Base-by-base conservation (phyloP, 2,113 vertebrate genomes). In the Plotosus lineatus region DNA sequence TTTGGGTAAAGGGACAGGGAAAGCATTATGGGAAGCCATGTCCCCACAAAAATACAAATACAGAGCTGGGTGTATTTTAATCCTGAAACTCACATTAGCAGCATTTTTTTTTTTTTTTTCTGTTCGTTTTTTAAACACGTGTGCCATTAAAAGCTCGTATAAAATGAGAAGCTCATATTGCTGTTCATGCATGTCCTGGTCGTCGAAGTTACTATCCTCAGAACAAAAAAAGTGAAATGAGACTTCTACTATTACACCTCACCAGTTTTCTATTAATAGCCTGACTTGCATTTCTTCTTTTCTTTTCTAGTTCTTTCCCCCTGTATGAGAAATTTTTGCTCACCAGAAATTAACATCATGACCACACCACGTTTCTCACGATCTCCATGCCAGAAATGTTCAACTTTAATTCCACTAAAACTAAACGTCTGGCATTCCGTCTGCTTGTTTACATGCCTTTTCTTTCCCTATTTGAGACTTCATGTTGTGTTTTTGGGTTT, bases 181-280 rank as follows among this genome's bases (percentile, higher is more conserved):
- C 55, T 82, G 73, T 48, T 80, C 36, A 56, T 72, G 75, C 69
- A 56, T 78, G 36, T 68, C 51, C 55, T 74, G 63, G 75, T 80
- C 78, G 82, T 86, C 85, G 82, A 81, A 63, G 80, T 81, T 87
- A 86, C 85, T 82, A 85, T 86, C 74, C 66, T 79, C 60, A 65
- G 74, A 87, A 84, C 84, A 83, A 75, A 89, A 90, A 85, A 92
- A 88, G 89, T 89, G 92, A 93, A 92, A 91, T 88, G 91, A 91
- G 80, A 90, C 68, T 80, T 82, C 77, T 86, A 73, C 48, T 91
- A 91, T 92, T 91, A 88, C 89, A 91, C 91, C 48, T 78, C 71
- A 87, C 65, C 68, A 61, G 80, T 81, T 38, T 63, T 58, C 87
- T 91, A 90, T 92, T 90, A 92, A 90, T 87, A 86, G 80, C 72